These are phyloP conservation scores for Zaprionus camerounensis DNA, from an alignment of 1,140 invertebrate species.

Conservation along the genomic window DNA sequence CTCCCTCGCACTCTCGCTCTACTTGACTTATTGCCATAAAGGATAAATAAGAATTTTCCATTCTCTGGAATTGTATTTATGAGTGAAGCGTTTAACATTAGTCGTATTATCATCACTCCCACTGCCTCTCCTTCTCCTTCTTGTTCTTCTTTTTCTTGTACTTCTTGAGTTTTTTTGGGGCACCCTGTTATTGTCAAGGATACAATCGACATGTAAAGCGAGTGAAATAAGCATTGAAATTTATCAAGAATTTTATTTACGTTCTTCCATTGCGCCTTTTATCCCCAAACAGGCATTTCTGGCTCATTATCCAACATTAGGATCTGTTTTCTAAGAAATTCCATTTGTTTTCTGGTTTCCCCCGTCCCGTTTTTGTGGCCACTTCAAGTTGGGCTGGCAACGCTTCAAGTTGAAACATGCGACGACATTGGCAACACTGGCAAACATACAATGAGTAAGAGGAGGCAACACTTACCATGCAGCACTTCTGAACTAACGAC, in stretches of 20 bases:
- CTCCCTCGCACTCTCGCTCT: not conserved
- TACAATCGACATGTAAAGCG: conserved; percentile 7
- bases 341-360: not conserved
- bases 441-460: not conserved
- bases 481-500: not conserved
- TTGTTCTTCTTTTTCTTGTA: not conserved
- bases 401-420: conserved; percentile 1
- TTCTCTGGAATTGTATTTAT: conserved; percentile 29
- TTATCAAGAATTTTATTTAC: conserved; percentile 9
- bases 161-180: not conserved
- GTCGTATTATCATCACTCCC: conserved; percentile 9
- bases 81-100: conserved; percentile 26
- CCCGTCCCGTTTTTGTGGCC: not conserved
- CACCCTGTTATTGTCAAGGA: conserved; percentile 14
- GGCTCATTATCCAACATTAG: not conserved
- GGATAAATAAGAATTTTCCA: conserved; percentile 24
- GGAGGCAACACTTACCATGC: not conserved
- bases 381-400: not conserved
- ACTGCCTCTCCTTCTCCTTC: not conserved
- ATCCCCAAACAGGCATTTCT: not conserved
- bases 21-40: conserved; percentile 35
- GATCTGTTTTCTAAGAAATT: conserved; percentile 16
- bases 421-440: not conserved
- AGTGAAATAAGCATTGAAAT: not conserved
- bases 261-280: not conserved